Evolutionary conservation across 2,797 vertebrate species (phyloP).

Genomic region (Streptopelia turtur): DNA sequence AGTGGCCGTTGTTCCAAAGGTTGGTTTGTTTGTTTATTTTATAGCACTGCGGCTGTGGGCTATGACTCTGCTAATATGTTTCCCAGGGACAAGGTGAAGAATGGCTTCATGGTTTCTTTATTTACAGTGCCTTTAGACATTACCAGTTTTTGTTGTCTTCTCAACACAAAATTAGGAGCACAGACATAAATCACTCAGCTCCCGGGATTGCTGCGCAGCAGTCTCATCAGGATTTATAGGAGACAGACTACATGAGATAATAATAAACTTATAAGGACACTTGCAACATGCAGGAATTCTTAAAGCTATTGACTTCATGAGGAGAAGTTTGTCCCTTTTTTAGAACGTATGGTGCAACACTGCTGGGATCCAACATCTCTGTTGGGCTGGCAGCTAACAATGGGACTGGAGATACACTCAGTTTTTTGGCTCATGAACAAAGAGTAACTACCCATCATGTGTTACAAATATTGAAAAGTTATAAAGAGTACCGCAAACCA

Average conservation of each 20-base stretch:
- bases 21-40: conserved; percentile 44
- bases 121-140: conserved; percentile 43
- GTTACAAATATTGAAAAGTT: conserved; percentile 54
- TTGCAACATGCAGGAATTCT: conserved; percentile 6
- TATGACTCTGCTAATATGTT: conserved; percentile 30
- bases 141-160: conserved; percentile 33
- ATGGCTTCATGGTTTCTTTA: conserved; percentile 46
- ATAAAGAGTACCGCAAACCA: conserved; percentile 18
- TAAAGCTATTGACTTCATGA: background rate
- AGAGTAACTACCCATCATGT: conserved; percentile 28
- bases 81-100: conserved; percentile 58
- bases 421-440: conserved; percentile 36
- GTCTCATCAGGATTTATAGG: conserved; percentile 21
- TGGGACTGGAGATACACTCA: background rate
- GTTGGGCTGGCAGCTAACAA: conserved; percentile 3
- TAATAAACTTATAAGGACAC: conserved; percentile 29
- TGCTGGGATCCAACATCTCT: conserved; percentile 13
- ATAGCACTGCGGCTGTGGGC: conserved; percentile 46
- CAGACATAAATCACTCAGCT: conserved; percentile 41
- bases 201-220: background rate
- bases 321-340: background rate
- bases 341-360: conserved; percentile 7
- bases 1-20: conserved; percentile 34
- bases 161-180: conserved; percentile 29
- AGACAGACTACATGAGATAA: conserved; percentile 29